These are phyloP conservation scores for Pantelozetes paolii DNA, from an alignment of 2,888 invertebrate species.

Conservation along the genomic window DNA sequence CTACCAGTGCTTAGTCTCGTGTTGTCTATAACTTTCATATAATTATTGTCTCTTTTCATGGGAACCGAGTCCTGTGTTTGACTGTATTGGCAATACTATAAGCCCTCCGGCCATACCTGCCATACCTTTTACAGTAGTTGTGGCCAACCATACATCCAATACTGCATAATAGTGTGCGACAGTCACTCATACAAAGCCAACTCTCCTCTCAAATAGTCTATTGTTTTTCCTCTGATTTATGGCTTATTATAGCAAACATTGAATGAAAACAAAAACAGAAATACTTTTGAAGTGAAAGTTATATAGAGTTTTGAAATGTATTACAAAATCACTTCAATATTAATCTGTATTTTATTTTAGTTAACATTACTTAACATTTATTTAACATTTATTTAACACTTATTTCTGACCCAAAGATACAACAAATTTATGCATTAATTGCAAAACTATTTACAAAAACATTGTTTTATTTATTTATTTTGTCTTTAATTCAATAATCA, in stretches of 20 bases:
- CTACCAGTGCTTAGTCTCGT: conserved; percentile 10
- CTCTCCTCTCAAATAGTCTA: background rate
- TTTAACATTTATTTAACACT: too few species aligned
- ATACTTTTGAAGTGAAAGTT: background rate
- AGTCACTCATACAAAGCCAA: background rate
- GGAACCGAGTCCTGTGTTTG: conserved; percentile 1
- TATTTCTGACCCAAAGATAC: too few species aligned
- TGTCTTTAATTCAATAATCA: background rate
- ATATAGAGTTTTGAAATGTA: background rate
- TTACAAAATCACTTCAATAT: too few species aligned
- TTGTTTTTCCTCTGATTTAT: background rate
- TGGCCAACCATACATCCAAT: background rate
- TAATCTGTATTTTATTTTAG: too few species aligned
- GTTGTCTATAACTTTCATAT: conserved; percentile 17
- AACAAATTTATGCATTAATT: too few species aligned
- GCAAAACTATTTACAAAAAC: too few species aligned
- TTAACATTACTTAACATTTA: too few species aligned
- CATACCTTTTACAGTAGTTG: background rate
- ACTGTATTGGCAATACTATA: background rate
- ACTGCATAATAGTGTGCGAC: background rate
- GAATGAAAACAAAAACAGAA: background rate
- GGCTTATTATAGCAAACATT: background rate
- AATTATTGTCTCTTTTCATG: conserved; percentile 27
- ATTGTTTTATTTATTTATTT: too few species aligned
- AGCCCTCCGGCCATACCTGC: background rate